Base-by-base conservation (phyloP, 1,140 invertebrate species). In the Scaptodrosophila lebanonensis region DNA sequence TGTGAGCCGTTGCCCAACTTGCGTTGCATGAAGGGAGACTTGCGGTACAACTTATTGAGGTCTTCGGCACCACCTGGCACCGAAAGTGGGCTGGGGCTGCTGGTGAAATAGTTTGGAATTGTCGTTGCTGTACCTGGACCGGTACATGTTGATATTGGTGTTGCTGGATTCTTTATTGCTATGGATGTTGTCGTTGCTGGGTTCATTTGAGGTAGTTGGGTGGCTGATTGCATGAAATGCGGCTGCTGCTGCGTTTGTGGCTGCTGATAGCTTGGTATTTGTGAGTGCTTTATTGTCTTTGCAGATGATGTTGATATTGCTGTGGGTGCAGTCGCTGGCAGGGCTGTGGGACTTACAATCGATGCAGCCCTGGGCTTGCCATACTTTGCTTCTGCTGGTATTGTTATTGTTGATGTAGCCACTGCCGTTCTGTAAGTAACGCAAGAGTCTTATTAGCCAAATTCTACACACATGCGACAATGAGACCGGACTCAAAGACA, bases 21-120 rank as follows among this genome's bases (percentile, higher is more conserved):
- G 7, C 83, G 76, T 42, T 86, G 85, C 65, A 83, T 70, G 16
- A 86, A 86, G 9, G 85, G 85, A 17, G 85, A 86, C 16, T 85
- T 85, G 44, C 68, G 76, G 53, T 86, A 86, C 2, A 85, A 48
- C 54, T 79, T 85, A 32, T 48, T 66, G 4, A 83, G 66, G 22
- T 83, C 71, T 5, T 45, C 53, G 4, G 27, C 29, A 2, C 62
- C 56, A 9, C 58, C 61, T 9, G 57, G 44, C 43, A 58, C 29
- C 30, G 51, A 60, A 42, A 62, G 9, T 3, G 63, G 63, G 0
- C 64, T 66, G 42, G 54, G 40, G 6, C 45, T 48, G 17, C 61
- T 54, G 30, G 64, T 67, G 16, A 72, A 73, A 25, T 68, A 66
- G 12, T 70, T 82, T 9, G 47, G 58, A 40, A 53, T 50, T 44